Evolutionary conservation across 2,888 invertebrate genomes (phyloP).

Genomic region (Brachyptera risi): DNA sequence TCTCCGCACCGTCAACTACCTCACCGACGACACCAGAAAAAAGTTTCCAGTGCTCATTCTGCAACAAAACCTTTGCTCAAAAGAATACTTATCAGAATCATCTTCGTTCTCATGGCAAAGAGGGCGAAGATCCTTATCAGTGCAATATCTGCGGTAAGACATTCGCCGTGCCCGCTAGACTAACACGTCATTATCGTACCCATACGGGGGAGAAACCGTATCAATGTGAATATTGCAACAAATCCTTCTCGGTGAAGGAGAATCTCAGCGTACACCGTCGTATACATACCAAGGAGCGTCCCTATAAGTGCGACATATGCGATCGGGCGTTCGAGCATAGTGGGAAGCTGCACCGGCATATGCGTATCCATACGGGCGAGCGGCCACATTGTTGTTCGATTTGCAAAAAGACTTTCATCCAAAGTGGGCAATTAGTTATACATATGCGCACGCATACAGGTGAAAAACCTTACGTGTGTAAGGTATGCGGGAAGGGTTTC

Average conservation of each 20-base stretch:
- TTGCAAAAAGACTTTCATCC: conserved; percentile 86
- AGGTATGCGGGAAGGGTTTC: conserved; percentile 83
- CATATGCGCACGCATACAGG: conserved; percentile 86
- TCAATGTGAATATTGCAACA: conserved; percentile 87
- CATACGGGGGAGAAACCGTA: conserved; percentile 90
- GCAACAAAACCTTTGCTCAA: conserved; percentile 69
- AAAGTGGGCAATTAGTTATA: conserved; percentile 85
- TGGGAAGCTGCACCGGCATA: conserved; percentile 84
- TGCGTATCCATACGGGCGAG: conserved; percentile 87
- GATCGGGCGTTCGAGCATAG: conserved; percentile 87
- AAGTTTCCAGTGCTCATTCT: conserved; percentile 60
- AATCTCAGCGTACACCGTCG: conserved; percentile 83
- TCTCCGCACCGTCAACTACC: conserved; percentile 25
- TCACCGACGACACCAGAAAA: conserved; percentile 27
- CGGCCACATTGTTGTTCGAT: conserved; percentile 85
- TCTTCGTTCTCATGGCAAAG: conserved; percentile 60
- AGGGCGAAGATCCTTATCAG: conserved; percentile 68
- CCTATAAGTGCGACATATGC: conserved; percentile 85
- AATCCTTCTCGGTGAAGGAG: conserved; percentile 89
- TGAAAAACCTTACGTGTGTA: conserved; percentile 43
- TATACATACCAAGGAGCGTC: conserved; percentile 88
- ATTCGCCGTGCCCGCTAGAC: conserved; percentile 83
- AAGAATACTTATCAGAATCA: conserved; percentile 71
- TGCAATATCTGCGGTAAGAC: conserved; percentile 89
- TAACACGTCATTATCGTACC: conserved; percentile 80